Conservation (phyloP, 2,797 vertebrate species). For the Myotis findleyi region DNA sequence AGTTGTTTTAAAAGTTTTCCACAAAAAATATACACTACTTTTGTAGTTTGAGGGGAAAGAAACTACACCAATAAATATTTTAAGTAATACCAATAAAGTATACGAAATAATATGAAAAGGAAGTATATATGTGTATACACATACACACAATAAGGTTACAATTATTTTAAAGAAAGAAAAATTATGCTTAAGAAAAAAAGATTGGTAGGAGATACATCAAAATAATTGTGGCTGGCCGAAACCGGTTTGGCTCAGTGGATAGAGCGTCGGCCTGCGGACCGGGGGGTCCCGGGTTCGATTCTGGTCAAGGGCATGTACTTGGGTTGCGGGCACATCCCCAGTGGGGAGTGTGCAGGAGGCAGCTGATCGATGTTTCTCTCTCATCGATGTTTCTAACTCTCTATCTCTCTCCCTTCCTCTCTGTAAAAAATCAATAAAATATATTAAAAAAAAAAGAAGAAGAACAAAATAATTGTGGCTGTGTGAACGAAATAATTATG, state of each 20-base stretch:
- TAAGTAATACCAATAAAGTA: background rate
- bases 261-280: no score
- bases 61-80: background rate
- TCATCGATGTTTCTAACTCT: no score
- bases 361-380: no score
- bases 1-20: slow-evolving; percentile 4
- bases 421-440: no score
- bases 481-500: background rate
- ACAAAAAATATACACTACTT: background rate
- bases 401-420: no score
- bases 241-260: no score
- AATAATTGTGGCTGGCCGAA: background rate
- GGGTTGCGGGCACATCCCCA: no score
- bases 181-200: background rate
- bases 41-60: background rate
- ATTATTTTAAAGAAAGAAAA: slow-evolving; percentile 51
- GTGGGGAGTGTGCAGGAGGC: no score
- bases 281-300: no score
- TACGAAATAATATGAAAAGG: background rate
- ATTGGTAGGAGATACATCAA: background rate
- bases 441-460: no score
- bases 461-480: slow-evolving; percentile 16
- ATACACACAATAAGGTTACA: background rate
- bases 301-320: no score
- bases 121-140: background rate